These are phyloP conservation scores for Drosophila pseudotalamancana DNA, from an alignment of 2,888 invertebrate species.

Conservation along the genomic window DNA sequence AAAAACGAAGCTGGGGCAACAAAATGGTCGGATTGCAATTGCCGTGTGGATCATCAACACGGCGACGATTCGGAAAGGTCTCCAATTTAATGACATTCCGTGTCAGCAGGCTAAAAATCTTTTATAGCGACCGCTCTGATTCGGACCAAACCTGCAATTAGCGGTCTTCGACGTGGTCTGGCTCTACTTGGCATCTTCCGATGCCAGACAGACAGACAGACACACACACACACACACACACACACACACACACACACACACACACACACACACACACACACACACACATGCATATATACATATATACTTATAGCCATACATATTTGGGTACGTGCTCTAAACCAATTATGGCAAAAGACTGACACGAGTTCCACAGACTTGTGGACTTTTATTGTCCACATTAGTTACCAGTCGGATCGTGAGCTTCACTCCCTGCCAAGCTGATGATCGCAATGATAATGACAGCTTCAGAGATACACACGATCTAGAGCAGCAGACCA, in stretches of 20 bases:
- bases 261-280: constrained; percentile 5
- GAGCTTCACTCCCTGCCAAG: constrained; percentile 42
- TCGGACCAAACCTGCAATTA: constrained; percentile 59
- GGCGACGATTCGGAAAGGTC: constrained; percentile 28
- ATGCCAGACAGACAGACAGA: neutral
- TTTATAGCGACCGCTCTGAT: constrained; percentile 51
- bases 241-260: neutral
- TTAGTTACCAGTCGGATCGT: constrained; percentile 53
- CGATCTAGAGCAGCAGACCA: neutral
- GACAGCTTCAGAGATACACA: constrained; percentile 23
- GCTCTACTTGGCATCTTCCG: constrained; percentile 4
- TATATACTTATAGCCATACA: neutral
- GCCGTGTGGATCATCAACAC: constrained; percentile 32
- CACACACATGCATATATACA: neutral
- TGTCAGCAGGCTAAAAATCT: constrained; percentile 50
- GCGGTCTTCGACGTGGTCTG: constrained; percentile 27
- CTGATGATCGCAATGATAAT: constrained; percentile 47
- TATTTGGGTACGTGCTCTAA: constrained; percentile 60
- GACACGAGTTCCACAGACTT: constrained; percentile 58
- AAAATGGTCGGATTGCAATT: constrained; percentile 22
- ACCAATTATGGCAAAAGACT: constrained; percentile 60
- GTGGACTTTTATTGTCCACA: constrained; percentile 52
- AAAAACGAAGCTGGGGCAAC: neutral
- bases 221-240: constrained; percentile 1
- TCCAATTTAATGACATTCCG: constrained; percentile 58